These are phyloP conservation scores for Echinarachnius parma DNA, from an alignment of 53 echinoderm and acorn worm species.

Conservation along the genomic window DNA sequence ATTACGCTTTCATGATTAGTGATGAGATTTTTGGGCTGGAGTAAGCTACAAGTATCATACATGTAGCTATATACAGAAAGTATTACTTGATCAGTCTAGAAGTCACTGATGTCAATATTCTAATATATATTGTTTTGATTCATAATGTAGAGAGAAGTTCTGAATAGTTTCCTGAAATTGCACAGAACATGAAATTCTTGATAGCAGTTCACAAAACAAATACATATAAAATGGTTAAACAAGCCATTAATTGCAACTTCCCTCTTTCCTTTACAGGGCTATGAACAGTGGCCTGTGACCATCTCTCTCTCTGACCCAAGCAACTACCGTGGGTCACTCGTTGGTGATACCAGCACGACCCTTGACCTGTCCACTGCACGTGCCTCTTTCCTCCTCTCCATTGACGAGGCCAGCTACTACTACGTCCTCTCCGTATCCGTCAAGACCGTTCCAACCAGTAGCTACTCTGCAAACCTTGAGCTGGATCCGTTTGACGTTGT, in stretches of 20 bases:
- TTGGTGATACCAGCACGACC: slow-evolving; percentile 47
- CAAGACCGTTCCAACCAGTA: slow-evolving; percentile 56
- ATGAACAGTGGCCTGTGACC: slow-evolving; percentile 65
- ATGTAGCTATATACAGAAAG: no score
- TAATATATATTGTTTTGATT: no score
- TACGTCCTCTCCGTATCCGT: slow-evolving; percentile 69
- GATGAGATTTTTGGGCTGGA: no score
- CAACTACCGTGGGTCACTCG: slow-evolving; percentile 75
- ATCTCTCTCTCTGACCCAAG: slow-evolving; percentile 63
- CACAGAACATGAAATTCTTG: no score
- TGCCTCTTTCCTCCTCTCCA: slow-evolving; percentile 70
- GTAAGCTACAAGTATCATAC: no score
- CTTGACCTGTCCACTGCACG: slow-evolving; percentile 67
- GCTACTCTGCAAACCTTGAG: slow-evolving; percentile 43
- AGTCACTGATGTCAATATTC: no score
- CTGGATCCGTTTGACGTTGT: slow-evolving; percentile 75
- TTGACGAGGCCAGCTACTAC: slow-evolving; percentile 62
- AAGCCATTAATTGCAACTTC: not conserved
- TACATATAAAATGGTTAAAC: not conserved
- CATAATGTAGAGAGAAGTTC: no score
- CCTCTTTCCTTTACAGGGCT: slow-evolving; percentile 41
- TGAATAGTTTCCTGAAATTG: no score
- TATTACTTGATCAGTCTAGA: no score
- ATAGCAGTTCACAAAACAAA: no score
- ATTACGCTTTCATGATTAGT: no score